Conservation (phyloP, 2,113 vertebrate genomes). For the Callithrix jacchus region DNA sequence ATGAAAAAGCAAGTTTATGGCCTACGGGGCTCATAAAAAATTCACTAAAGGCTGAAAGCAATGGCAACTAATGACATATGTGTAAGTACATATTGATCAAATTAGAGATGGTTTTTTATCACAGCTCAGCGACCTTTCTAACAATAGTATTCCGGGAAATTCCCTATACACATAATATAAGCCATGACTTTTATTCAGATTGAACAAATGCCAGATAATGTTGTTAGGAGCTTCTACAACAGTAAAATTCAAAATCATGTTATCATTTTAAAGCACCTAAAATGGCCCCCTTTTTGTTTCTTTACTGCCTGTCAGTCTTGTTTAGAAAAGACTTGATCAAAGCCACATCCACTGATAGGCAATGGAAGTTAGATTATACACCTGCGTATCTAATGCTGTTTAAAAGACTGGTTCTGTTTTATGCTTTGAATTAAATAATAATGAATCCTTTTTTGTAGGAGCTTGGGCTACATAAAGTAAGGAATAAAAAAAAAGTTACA, state of each 20-base stretch:
- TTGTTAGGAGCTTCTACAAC: slow-evolving; percentile 23
- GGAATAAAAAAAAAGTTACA: neutral
- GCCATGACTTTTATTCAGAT: neutral
- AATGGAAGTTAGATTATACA: neutral
- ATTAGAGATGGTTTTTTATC: slow-evolving; percentile 32
- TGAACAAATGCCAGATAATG: neutral
- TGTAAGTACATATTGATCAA: slow-evolving; percentile 53
- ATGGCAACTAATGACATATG: slow-evolving; percentile 1
- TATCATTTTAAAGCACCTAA: neutral
- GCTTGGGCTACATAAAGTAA: neutral
- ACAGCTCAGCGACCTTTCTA: slow-evolving; percentile 38
- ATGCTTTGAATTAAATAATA: neutral
- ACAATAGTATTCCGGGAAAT: slow-evolving; percentile 41
- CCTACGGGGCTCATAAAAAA: slow-evolving; percentile 13
- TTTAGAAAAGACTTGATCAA: neutral
- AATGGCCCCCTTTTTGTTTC: neutral
- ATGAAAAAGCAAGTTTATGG: slow-evolving; percentile 39
- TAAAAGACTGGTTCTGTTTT: neutral
- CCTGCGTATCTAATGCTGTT: neutral
- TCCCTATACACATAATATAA: neutral
- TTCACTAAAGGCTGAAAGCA: neutral
- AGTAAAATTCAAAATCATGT: slow-evolving; percentile 23
- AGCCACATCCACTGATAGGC: neutral
- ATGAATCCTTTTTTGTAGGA: neutral
- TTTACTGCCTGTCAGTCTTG: neutral